Evolutionary conservation across 2,888 invertebrate species (phyloP).

Genomic region (Iselma pallidipennis): DNA sequence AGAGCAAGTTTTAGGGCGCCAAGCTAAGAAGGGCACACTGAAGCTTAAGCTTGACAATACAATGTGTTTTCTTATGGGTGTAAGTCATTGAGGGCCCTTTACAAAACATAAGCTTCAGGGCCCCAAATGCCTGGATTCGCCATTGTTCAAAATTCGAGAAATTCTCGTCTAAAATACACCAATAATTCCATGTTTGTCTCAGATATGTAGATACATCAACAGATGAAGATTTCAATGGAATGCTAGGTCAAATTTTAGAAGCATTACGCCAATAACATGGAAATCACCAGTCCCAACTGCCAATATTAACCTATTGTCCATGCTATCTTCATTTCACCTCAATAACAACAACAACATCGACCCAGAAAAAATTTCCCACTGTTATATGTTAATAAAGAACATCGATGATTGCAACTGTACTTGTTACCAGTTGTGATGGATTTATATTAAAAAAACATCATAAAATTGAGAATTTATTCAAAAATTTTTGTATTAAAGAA

Average conservation of each 20-base stretch:
- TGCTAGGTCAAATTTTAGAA: neutral
- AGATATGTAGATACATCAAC: neutral
- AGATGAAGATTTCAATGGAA: too few species aligned
- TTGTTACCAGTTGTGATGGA: neutral
- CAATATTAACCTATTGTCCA: neutral
- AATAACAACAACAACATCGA: too few species aligned
- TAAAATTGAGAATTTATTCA: neutral
- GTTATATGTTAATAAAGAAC: neutral
- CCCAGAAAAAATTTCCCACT: neutral
- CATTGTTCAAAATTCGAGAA: neutral
- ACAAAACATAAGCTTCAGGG: too few species aligned
- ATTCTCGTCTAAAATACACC: too few species aligned
- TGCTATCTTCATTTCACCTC: neutral
- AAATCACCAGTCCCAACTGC: neutral
- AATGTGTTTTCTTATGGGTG: too few species aligned
- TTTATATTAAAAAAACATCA: neutral
- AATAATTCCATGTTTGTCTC: too few species aligned
- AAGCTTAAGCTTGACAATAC: too few species aligned
- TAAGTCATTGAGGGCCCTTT: too few species aligned
- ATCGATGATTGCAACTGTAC: neutral
- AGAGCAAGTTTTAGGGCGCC: too few species aligned
- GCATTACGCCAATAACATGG: neutral
- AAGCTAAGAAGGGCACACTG: too few species aligned
- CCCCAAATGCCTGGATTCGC: too few species aligned
- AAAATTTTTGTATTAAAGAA: too few species aligned